A percentile compares a stretch with the other conserved stretches of the same genome.
Evolutionary conservation across 2,797 vertebrate species (phyloP).

Genomic region (Australoheros facetus): DNA sequence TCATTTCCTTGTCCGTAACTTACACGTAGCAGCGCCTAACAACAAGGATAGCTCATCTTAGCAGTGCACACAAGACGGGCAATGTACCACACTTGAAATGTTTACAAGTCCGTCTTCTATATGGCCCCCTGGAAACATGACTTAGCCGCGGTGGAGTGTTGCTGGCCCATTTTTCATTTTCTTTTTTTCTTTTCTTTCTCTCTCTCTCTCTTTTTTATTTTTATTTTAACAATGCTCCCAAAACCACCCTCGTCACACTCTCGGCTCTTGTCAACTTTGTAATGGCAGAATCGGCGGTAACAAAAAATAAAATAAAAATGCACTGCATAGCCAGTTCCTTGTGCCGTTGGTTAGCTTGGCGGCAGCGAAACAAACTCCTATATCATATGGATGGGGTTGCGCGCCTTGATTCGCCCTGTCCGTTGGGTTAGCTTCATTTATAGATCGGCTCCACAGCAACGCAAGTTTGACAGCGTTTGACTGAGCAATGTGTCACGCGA

Average conservation of each 20-base stretch:
- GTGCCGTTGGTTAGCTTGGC: not conserved
- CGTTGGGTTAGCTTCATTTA: not conserved
- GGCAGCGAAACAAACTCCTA: slow-evolving; percentile 8
- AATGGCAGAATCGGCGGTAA: not conserved
- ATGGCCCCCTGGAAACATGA: slow-evolving; percentile 72
- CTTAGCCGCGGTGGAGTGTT: not conserved
- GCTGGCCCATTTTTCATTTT: not conserved
- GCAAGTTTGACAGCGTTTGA: slow-evolving; percentile 34
- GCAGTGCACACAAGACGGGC: not conserved
- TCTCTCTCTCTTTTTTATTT: not conserved
- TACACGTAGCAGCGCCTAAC: not conserved
- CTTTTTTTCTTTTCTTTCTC: not conserved
- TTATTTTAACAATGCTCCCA: not conserved
- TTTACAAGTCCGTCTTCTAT: slow-evolving; percentile 71
- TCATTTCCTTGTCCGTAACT: slow-evolving; percentile 57
- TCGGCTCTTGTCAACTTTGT: not conserved
- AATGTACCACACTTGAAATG: slow-evolving; percentile 34
- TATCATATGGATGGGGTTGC: slow-evolving; percentile 20
- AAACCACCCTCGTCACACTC: not conserved
- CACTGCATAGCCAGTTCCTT: slow-evolving; percentile 45
- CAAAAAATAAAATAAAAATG: not conserved
- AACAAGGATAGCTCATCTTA: not conserved
- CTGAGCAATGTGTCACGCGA: slow-evolving; percentile 74
- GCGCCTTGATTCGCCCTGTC: fast-evolving
- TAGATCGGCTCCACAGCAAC: slow-evolving; percentile 42